Evolutionary conservation across 2,797 vertebrate species (phyloP), one percentile per base, ranked within the genome.

Genomic region (Ctenopoma kingsleyae): DNA sequence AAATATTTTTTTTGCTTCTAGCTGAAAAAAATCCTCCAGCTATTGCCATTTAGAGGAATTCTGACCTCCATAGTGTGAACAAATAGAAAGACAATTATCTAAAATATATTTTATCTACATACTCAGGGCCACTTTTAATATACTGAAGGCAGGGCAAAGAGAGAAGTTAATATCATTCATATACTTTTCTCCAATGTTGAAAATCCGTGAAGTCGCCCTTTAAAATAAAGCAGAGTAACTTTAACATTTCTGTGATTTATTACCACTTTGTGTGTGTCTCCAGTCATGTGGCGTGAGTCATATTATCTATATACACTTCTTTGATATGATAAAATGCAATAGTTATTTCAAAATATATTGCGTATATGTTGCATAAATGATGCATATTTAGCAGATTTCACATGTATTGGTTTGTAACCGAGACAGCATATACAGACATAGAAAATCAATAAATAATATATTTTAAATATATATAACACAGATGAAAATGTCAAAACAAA

Each of bases 391-490:
- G 44, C 30, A 32, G 30, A 22, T 6, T 52, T 50, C 27, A 35
- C 27, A 40, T 17, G 8, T 10, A 22, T 9, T 11, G 4, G 9
- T 43, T 50, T 20, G 7, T 2, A 60, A 9, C 56, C 55, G 17
- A 32, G 6, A 16, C 40, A 47, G n/a, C 38, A 56, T 40, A 68
- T 12, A 64, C 47, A 38, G 9, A 57, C 10, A 46, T 47, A 64
- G 13, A 74, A 73, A 78, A 71, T 82, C 48, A 55, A 76, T 80
- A 80, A 82, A 84, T 74, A 79, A 55, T 50, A 15, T 13, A 6
- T 40, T 69, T 78, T 55, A 67, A 80, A 80, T 46, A 75, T 36
- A 67, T 48, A 69, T 17, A 19, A n/a, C 8, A 56, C 20, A 53
- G 32, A 46, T 74, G 19, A 32, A 32, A 46, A 44, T 3, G 8